Evolutionary conservation across 2,797 vertebrate species (phyloP), one percentile per base, ranked within the genome.

Genomic region (Adelosebastes latens): DNA sequence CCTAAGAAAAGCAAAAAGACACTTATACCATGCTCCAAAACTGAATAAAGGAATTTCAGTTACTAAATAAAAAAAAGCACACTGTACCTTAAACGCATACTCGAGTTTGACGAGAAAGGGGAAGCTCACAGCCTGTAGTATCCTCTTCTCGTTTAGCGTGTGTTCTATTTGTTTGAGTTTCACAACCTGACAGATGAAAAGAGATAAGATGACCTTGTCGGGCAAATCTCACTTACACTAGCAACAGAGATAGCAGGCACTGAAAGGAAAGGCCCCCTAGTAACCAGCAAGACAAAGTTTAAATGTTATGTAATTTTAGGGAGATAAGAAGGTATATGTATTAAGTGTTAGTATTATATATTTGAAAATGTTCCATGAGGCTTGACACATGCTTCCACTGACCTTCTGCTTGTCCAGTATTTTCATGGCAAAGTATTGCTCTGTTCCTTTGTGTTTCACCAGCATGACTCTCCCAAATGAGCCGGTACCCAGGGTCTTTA

Each of bases 111-210:
- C 99, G 68, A 99, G 98, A 91, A 99, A 99, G 78, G 98, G 99
- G 81, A 99, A 99, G 94, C 97, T 98, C 90, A 99, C 98, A 0
- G 98, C 98, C 95, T 99, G 98, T 91, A 99, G 97, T 97, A 99
- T 99, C 95, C 97, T 97, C 94, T 99, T 99, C 95, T 99, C 98
- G 72, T 99, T 99, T 95, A 99, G 89, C 1, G 99, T 99, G 94
- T 99, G 99, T 95, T 99, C 99, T 96, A 99, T 99, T 95, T 99
- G 99, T 94, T 99, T 99, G 95, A 99, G 97, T 95, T 99, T 99
- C 91, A 99, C 98, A 56, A 99, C 99, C 98, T 99, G 84, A 74
- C 39, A 85, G 58, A 88, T 36, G 63, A 68, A 87, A 69, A 73
- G 55, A 87, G 79, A 91, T 87, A 82, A 83, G 72, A 77, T 56